Conservation (phyloP, 2,797 vertebrate genomes). For the Sorex maritimensis region DNA sequence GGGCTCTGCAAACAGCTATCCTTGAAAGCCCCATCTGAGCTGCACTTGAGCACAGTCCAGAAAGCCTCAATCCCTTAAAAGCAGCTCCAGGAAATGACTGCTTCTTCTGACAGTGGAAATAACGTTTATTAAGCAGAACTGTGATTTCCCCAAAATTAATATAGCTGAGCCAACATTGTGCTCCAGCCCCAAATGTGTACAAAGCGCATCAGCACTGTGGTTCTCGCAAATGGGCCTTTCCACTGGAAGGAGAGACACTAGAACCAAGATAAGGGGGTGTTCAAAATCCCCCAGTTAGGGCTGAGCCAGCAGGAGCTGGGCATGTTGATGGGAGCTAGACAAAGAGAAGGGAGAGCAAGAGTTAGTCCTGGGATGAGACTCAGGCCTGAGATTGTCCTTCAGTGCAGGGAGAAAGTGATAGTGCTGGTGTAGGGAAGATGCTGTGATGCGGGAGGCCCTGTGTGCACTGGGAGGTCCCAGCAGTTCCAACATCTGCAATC, state of each 20-base stretch:
- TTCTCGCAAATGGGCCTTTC: neutral
- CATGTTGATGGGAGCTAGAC: accelerated
- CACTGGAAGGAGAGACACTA: neutral
- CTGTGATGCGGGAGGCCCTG: accelerated
- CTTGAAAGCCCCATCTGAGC: neutral
- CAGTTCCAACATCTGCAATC: neutral
- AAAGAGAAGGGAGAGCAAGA: neutral
- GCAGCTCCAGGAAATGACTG: constrained; percentile 31
- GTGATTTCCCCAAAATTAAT: neutral
- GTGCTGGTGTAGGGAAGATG: too few species aligned
- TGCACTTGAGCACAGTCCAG: constrained; percentile 38
- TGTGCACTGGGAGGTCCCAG: too few species aligned
- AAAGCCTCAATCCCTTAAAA: constrained; percentile 75
- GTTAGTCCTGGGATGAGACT: accelerated
- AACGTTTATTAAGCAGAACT: constrained; percentile 67
- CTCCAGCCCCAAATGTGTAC: neutral
- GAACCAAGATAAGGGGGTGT: neutral
- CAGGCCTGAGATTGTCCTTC: neutral
- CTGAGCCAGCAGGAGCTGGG: neutral
- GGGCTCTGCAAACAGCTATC: neutral
- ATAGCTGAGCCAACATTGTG: neutral
- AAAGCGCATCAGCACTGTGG: neutral
- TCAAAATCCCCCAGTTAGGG: neutral
- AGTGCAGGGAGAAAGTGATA: neutral
- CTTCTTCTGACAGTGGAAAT: constrained; percentile 39